Percentiles rank a stretch among this genome's conserved stretches.
These are phyloP conservation scores for Entomyzon cyanotis DNA, from an alignment of 2,113 vertebrate species.

Conservation along the genomic window DNA sequence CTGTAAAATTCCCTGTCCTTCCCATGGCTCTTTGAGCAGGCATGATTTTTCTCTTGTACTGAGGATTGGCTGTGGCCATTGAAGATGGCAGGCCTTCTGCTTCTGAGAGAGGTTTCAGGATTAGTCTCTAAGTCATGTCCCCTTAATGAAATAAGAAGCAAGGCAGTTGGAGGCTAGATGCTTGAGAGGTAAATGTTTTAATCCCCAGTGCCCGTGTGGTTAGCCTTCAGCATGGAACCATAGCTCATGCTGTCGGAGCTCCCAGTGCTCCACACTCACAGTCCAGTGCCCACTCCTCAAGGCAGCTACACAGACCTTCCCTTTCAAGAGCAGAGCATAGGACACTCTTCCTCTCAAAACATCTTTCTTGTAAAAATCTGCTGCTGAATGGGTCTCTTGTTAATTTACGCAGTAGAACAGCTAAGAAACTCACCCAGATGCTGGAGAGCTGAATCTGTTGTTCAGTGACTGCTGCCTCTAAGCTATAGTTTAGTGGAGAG, in stretches of 20 bases:
- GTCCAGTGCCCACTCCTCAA: not conserved
- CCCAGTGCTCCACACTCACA: not conserved
- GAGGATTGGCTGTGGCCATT: not conserved
- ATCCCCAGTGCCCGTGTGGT: rapidly evolving
- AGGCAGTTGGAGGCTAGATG: not conserved
- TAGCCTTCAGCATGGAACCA: not conserved
- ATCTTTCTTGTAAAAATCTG: not conserved
- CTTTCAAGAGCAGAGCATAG: not conserved
- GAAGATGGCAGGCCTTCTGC: not conserved
- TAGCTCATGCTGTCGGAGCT: not conserved
- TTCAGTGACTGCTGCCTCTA: not conserved
- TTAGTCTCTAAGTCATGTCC: not conserved
- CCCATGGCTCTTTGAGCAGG: not conserved
- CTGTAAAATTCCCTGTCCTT: not conserved
- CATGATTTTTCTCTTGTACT: not conserved
- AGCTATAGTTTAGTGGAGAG: not conserved
- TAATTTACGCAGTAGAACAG: not conserved
- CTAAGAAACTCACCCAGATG: not conserved
- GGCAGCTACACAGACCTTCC: not conserved
- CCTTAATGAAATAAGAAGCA: not conserved
- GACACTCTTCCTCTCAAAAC: not conserved
- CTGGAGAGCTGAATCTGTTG: not conserved
- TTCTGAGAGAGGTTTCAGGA: not conserved
- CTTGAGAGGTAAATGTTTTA: not conserved
- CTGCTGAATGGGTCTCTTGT: not conserved